Evolutionary conservation across 2,113 vertebrate genomes (phyloP).

Genomic region (Aphelocoma coerulescens): DNA sequence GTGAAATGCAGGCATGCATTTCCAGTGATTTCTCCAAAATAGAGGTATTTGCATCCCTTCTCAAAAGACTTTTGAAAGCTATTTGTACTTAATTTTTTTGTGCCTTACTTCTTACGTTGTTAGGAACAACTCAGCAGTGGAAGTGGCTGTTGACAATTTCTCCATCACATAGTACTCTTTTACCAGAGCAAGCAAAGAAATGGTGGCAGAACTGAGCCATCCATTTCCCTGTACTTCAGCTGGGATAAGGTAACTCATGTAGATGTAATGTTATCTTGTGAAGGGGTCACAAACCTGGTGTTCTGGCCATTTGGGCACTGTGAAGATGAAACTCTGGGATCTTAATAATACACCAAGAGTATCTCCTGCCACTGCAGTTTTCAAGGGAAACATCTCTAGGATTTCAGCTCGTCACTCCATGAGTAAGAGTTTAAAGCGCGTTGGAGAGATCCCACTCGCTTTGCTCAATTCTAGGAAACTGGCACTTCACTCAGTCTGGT

Average conservation of each 20-base stretch:
- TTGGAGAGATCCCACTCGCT: background rate
- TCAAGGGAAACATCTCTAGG: background rate
- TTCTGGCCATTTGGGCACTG: background rate
- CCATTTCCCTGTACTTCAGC: background rate
- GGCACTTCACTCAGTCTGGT: background rate
- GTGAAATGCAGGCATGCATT: background rate
- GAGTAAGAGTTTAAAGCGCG: background rate
- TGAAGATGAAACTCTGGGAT: background rate
- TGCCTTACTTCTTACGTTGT: background rate
- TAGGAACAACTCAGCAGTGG: background rate
- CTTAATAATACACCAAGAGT: background rate
- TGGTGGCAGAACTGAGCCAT: background rate
- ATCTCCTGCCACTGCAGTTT: background rate
- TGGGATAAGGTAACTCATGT: background rate
- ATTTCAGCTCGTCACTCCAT: background rate
- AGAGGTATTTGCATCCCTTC: background rate
- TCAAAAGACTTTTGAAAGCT: background rate
- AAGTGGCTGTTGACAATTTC: background rate
- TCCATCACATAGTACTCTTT: background rate
- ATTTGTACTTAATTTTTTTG: background rate
- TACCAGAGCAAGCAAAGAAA: background rate
- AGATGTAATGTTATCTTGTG: background rate
- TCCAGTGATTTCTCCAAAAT: background rate
- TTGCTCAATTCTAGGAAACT: background rate
- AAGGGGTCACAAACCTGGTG: background rate